These are phyloP conservation scores for Gorsachius goisagi DNA, from an alignment of 2,113 vertebrate species.

Conservation along the genomic window DNA sequence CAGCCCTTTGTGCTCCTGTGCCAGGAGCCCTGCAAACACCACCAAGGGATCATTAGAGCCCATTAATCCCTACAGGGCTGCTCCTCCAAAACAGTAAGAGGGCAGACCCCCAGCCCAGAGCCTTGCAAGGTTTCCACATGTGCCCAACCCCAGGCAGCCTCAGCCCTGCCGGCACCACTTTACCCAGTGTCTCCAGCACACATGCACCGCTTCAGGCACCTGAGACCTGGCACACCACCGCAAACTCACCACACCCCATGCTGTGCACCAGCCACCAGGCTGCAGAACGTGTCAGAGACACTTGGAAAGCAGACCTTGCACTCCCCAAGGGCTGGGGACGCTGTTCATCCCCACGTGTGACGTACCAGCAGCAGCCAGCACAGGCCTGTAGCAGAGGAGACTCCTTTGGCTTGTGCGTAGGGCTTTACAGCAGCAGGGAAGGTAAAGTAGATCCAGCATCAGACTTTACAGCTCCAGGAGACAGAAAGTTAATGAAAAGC, in stretches of 20 bases:
- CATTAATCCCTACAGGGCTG: neutral
- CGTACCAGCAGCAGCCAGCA: fast-evolving
- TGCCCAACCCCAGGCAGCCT: neutral
- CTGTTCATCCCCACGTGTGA: fast-evolving
- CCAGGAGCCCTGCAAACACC: neutral
- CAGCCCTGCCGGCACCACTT: neutral
- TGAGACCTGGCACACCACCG: neutral
- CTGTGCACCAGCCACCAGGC: neutral
- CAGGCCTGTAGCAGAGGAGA: neutral
- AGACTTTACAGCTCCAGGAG: slow-evolving; percentile 45
- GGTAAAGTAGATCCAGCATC: neutral
- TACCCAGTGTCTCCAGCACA: neutral
- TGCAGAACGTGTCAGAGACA: fast-evolving
- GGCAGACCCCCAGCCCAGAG: neutral
- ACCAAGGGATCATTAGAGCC: neutral
- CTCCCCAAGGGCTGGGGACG: neutral
- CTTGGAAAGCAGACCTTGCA: fast-evolving
- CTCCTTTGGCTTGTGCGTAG: neutral
- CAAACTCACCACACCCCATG: neutral
- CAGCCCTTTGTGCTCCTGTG: fast-evolving
- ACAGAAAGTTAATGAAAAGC: slow-evolving; percentile 25
- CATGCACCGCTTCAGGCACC: neutral
- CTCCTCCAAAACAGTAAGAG: neutral
- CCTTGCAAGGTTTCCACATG: too few species aligned
- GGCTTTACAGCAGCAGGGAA: slow-evolving; percentile 34